These are phyloP conservation scores for Lineus longissimus DNA, from an alignment of 1,140 invertebrate genomes.

Conservation along the genomic window DNA sequence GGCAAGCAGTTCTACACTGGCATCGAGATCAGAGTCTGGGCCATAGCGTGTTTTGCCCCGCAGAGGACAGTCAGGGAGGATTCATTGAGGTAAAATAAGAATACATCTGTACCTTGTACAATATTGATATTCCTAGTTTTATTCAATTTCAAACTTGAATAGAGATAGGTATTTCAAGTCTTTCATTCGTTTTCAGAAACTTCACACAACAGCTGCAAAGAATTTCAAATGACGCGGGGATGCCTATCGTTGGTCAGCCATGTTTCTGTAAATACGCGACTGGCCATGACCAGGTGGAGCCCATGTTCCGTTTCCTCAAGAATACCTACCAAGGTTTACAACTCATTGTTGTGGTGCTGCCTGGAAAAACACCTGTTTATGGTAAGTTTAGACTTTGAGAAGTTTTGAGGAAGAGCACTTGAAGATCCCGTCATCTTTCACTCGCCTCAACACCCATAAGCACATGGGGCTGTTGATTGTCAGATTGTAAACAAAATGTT, in stretches of 20 bases:
- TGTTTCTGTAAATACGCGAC: slow-evolving; percentile 99
- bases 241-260: slow-evolving; percentile 95
- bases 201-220: slow-evolving; percentile 98
- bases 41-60: slow-evolving; percentile 98
- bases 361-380: slow-evolving; percentile 99
- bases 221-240: slow-evolving; percentile 98
- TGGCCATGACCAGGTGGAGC: slow-evolving; percentile 96
- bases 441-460: too few relatives aligned
- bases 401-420: too few relatives aligned
- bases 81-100: slow-evolving; percentile 67
- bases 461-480: too few relatives aligned
- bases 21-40: slow-evolving; percentile 98
- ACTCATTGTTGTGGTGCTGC: slow-evolving; percentile 94
- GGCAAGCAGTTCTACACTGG: slow-evolving; percentile 99
- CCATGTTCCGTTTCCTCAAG: slow-evolving; percentile 99
- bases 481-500: too few relatives aligned
- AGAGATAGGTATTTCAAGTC: too few relatives aligned
- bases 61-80: slow-evolving; percentile 96
- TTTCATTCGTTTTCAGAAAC: too few relatives aligned
- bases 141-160: too few relatives aligned
- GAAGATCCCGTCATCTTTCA: too few relatives aligned
- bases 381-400: slow-evolving; percentile 70
- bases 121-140: too few relatives aligned
- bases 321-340: slow-evolving; percentile 89
- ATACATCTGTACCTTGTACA: too few relatives aligned